These are phyloP conservation scores for Microcaecilia unicolor DNA, from an alignment of 2,797 vertebrate genomes.

Conservation along the genomic window DNA sequence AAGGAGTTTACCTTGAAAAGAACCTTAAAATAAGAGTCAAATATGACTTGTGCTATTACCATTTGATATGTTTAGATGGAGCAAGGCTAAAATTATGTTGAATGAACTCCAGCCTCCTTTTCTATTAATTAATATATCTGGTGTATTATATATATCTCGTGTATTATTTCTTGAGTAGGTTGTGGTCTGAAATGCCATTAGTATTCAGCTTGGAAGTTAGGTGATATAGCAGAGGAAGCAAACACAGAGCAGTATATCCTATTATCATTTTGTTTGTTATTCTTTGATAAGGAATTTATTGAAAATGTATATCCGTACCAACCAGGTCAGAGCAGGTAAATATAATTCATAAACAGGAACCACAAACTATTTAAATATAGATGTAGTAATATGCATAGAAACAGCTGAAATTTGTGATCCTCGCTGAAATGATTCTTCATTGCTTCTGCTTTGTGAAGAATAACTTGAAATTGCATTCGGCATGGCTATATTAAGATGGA, in stretches of 20 bases:
- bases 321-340: constrained; percentile 11
- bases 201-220: constrained; percentile 11
- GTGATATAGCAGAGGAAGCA: constrained; percentile 8
- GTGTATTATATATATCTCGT: no score
- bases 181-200: constrained; percentile 19
- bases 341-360: constrained; percentile 16
- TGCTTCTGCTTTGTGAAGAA: constrained; percentile 23
- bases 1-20: constrained; percentile 4
- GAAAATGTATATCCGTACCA: constrained; percentile 4
- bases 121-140: constrained; percentile 15
- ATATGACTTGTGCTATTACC: background rate
- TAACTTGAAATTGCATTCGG: constrained; percentile 16
- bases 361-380: constrained; percentile 19
- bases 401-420: constrained; percentile 16
- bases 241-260: constrained; percentile 6
- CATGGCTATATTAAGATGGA: constrained; percentile 25
- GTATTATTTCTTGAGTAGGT: constrained; percentile 14
- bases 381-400: background rate
- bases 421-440: constrained; percentile 8
- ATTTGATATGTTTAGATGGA: background rate
- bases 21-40: no score
- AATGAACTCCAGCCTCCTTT: constrained; percentile 9
- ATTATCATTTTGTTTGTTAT: constrained; percentile 19
- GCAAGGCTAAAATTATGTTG: background rate
- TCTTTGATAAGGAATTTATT: constrained; percentile 21